These are phyloP conservation scores for Cyphomyrmex costatus DNA, from an alignment of 1,140 invertebrate genomes.

Conservation along the genomic window DNA sequence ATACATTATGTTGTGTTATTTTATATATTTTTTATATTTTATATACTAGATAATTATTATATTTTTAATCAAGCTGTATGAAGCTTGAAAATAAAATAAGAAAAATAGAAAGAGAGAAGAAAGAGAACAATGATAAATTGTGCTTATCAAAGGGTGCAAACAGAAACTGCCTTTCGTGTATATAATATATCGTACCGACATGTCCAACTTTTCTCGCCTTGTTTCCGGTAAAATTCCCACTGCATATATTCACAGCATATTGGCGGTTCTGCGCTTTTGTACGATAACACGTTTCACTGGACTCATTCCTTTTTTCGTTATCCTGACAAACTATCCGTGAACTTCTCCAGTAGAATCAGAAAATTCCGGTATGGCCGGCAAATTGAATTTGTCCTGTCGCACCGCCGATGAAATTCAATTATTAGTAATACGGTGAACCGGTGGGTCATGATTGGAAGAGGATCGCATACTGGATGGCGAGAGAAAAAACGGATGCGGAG, in stretches of 20 bases:
- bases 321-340: constrained; percentile 4
- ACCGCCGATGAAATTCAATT: constrained; percentile 75
- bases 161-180: constrained; percentile 10
- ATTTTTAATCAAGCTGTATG: neutral
- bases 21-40: neutral
- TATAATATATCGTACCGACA: constrained; percentile 14
- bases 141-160: constrained; percentile 1
- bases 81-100: no score
- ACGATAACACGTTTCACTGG: constrained; percentile 35
- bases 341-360: constrained; percentile 59
- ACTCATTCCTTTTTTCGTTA: constrained; percentile 43
- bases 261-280: constrained; percentile 30
- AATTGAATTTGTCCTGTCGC: constrained; percentile 75
- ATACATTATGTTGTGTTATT: no score
- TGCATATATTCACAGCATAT: constrained; percentile 32
- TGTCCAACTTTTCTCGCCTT: constrained; percentile 12
- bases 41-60: neutral
- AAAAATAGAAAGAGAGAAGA: no score
- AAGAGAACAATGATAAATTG: constrained; percentile 16
- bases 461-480: neutral
- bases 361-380: constrained; percentile 67
- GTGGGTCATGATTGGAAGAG: constrained; percentile 68
- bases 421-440: constrained; percentile 73
- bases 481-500: constrained; percentile 33
- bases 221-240: constrained; percentile 30